A percentile compares a stretch with the other conserved stretches of the same genome.
phyloP scores from a whole-genome alignment of 1,140 invertebrate species.

The Drosophila kurseongensis region DNA sequence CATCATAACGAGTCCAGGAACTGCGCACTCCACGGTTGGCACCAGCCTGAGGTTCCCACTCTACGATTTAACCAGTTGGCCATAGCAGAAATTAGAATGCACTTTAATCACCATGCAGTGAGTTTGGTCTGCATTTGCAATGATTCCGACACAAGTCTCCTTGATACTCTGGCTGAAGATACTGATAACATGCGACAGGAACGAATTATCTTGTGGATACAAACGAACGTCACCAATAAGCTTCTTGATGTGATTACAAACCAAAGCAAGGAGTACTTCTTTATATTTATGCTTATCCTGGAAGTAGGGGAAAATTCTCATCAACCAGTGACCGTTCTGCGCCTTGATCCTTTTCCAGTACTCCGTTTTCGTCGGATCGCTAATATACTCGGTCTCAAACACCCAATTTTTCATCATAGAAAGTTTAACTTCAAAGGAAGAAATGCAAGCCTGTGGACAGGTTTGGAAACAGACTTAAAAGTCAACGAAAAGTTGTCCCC shows the following conservation, averaged over 20 bases:
- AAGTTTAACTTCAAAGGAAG: neutral
- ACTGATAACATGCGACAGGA: slow-evolving; percentile 9
- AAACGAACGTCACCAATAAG: neutral
- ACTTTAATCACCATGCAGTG: neutral
- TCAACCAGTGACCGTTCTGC: neutral
- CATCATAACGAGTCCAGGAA: neutral
- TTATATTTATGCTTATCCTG: slow-evolving; percentile 21
- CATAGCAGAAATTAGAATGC: neutral
- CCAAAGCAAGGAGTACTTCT: neutral
- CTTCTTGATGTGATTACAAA: neutral
- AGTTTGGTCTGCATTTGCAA: slow-evolving; percentile 33
- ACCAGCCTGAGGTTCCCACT: neutral
- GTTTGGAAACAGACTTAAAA: neutral
- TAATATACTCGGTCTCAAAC: neutral
- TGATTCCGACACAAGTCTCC: neutral
- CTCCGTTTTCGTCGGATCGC: neutral
- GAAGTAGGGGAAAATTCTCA: neutral
- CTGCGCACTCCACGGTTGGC: neutral
- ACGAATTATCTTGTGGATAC: slow-evolving; percentile 14
- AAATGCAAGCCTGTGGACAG: neutral
- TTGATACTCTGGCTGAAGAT: slow-evolving; percentile 5
- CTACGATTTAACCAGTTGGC: neutral
- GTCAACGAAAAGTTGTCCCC: neutral
- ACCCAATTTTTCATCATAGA: neutral
- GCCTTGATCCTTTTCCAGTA: slow-evolving; percentile 3